These are phyloP conservation scores for Eurytoma californica DNA, from an alignment of 2,888 invertebrate species.

Conservation along the genomic window DNA sequence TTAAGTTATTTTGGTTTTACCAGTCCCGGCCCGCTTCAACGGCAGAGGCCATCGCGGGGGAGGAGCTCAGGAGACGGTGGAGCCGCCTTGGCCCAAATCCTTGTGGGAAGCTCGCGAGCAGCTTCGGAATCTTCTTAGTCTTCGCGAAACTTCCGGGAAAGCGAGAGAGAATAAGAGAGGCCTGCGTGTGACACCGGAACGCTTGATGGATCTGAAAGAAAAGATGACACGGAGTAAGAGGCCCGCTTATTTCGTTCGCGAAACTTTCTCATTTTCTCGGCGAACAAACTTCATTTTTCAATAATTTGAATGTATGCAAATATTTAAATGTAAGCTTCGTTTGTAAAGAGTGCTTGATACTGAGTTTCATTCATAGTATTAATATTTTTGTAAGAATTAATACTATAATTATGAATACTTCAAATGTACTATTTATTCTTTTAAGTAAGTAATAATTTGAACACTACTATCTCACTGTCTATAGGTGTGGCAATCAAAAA, in stretches of 20 bases:
- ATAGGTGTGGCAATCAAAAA: too few relatives aligned
- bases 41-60: conserved; percentile 1
- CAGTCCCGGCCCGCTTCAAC: conserved; percentile 35
- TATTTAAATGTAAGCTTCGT: background rate
- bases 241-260: background rate
- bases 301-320: background rate
- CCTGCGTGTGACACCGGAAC: conserved; percentile 44
- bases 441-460: too few relatives aligned
- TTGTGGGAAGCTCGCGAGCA: conserved; percentile 69
- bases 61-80: conserved; percentile 28
- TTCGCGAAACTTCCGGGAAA: conserved; percentile 37
- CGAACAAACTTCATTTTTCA: background rate
- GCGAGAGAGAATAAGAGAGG: conserved; percentile 44
- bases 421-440: too few relatives aligned
- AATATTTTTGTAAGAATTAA: too few relatives aligned
- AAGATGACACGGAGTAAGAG: conserved; percentile 27
- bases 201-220: conserved; percentile 30
- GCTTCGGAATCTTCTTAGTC: conserved; percentile 68
- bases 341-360: background rate
- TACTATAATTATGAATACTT: too few relatives aligned
- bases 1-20: conserved; percentile 73
- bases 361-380: background rate
- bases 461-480: too few relatives aligned
- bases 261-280: conserved; percentile 28
- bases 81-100: conserved; percentile 66